phyloP scores from a whole-genome alignment of 2,888 invertebrate genomes.

The Serripes groenlandicus region DNA sequence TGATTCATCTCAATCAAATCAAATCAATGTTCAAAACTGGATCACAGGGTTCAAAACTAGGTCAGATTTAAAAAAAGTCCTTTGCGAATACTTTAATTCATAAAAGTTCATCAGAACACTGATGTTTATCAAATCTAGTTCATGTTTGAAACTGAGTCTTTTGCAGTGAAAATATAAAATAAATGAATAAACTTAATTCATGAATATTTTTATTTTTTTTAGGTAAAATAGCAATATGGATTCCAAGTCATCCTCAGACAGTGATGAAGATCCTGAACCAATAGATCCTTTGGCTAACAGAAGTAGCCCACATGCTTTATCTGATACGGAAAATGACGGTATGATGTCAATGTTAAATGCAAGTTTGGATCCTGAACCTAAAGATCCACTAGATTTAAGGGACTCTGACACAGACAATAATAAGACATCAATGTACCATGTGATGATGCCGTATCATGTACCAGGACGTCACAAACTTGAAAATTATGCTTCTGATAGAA shows the following conservation, averaged over 20 bases:
- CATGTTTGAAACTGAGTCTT: too few species aligned
- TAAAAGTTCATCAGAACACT: too few species aligned
- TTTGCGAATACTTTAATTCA: too few species aligned
- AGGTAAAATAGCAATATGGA: neutral
- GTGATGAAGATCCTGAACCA: neutral
- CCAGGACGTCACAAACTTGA: neutral
- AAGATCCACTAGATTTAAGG: neutral
- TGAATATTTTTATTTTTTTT: neutral
- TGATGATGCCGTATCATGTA: conserved; percentile 11
- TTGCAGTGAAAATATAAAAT: neutral
- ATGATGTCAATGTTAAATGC: too few species aligned
- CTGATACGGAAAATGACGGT: too few species aligned
- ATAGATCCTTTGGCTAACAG: neutral
- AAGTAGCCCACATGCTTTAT: neutral
- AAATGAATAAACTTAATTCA: neutral
- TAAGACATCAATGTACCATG: neutral
- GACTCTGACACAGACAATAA: neutral
- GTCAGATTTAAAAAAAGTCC: too few species aligned
- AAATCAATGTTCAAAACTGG: too few species aligned
- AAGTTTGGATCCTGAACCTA: too few species aligned
- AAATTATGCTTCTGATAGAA: neutral
- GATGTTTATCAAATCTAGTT: too few species aligned
- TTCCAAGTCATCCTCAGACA: neutral
- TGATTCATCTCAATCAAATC: too few species aligned
- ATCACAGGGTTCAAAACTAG: too few species aligned